phyloP scores from a whole-genome alignment of 1,140 invertebrate genomes.

The Drosophila subpulchrella region DNA sequence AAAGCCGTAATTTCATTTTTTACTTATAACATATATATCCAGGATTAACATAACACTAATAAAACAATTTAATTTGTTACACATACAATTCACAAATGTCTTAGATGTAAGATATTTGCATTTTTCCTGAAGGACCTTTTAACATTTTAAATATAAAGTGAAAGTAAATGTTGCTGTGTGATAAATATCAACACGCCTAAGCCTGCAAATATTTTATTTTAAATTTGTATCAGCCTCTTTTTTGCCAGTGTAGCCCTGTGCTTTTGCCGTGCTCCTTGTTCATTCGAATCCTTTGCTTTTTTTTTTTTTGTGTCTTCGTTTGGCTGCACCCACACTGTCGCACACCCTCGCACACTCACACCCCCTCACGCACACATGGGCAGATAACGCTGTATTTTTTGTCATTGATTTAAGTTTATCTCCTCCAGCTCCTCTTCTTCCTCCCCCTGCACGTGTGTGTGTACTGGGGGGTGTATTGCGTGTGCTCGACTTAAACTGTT shows the following conservation, averaged over 20 bases:
- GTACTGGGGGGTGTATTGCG: not conserved
- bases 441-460: not conserved
- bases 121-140: no score
- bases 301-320: slow-evolving; percentile 18
- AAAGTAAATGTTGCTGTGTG: no score
- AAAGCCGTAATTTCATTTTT: no score
- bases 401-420: slow-evolving; percentile 62
- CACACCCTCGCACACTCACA: slow-evolving; percentile 2
- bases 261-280: slow-evolving; percentile 5
- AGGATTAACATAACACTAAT: no score
- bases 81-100: no score
- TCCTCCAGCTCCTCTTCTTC: slow-evolving; percentile 4
- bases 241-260: slow-evolving; percentile 5
- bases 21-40: no score
- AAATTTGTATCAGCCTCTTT: not conserved
- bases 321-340: slow-evolving; percentile 11
- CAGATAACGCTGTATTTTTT: slow-evolving; percentile 45
- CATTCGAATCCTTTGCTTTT: slow-evolving; percentile 12
- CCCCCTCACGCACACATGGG: slow-evolving; percentile 1
- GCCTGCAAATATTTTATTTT: no score
- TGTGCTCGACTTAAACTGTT: slow-evolving; percentile 39
- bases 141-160: no score
- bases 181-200: no score
- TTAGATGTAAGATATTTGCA: no score
- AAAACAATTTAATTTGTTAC: no score